Conservation (phyloP, 2,113 vertebrate genomes). For the Lophius piscatorius region DNA sequence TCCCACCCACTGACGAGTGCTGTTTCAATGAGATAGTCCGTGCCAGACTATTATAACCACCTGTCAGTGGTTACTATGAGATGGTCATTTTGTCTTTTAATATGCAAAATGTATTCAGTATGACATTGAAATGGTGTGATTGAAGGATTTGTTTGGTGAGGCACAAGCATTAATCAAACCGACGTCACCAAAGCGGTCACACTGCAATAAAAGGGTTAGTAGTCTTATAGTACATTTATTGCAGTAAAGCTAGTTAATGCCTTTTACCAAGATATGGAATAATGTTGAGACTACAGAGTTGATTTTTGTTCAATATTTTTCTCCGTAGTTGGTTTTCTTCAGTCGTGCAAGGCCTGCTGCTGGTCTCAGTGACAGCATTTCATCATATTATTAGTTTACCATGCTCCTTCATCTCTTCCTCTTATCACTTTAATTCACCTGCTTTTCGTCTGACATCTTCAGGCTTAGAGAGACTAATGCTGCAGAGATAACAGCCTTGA, state of each 20-base stretch:
- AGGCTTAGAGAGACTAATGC: background rate
- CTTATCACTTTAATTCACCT: slow-evolving; percentile 34
- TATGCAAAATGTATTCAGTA: too few species aligned
- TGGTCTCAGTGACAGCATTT: slow-evolving; percentile 12
- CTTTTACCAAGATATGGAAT: background rate
- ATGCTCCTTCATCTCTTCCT: slow-evolving; percentile 5
- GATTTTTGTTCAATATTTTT: background rate
- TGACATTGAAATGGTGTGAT: too few species aligned
- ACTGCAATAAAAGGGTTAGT: too few species aligned
- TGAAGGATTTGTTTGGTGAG: too few species aligned
- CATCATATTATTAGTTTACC: slow-evolving; percentile 30
- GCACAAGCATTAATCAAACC: too few species aligned
- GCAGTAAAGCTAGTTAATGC: background rate
- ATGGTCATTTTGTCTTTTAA: too few species aligned
- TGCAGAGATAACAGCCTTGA: slow-evolving; percentile 17
- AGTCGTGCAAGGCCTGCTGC: background rate
- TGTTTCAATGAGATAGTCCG: too few species aligned
- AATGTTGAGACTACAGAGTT: background rate
- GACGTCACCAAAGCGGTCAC: too few species aligned
- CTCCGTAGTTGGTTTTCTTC: background rate
- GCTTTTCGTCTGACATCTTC: slow-evolving; percentile 15
- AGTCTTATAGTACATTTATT: too few species aligned
- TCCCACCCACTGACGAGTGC: too few species aligned
- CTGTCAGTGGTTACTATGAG: too few species aligned
- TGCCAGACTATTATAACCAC: too few species aligned